Base-by-base conservation (phyloP, 1,140 invertebrate species). In the Drosophila triauraria region DNA sequence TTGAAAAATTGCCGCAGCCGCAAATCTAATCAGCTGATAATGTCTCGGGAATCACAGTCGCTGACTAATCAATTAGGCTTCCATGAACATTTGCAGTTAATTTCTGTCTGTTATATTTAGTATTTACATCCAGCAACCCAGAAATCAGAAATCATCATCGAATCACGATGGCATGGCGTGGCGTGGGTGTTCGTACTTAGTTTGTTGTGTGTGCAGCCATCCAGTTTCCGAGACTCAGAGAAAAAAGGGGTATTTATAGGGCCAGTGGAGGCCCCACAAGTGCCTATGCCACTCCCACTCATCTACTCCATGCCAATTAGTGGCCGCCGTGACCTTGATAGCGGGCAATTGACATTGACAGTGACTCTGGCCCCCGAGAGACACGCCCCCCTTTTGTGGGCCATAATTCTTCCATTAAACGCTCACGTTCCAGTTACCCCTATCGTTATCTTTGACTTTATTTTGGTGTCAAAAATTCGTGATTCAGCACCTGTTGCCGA, bases 31-130 rank as follows among this genome's bases (percentile, higher is more conserved):
- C 70, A 71, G 64, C 25, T 57, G 51, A 65, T 38, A 56, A 56
- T 38, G 59, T 72, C 30, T 15, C 54, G 46, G 38, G 23, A 72
- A 60, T 50, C 69, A 71, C 69, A 72, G 48, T 27, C 12, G 64
- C 69, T 72, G 53, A 72, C 54, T 74, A 72, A 72, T 72, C 70
- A 72, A 74, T 60, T 74, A 60, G 63, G 38, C 51, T 74, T 74
- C 53, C 68, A 72, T 43, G 13, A 27, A 57, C 30, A 38, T 50
- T 42, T 35, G 42, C 67, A 44, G 15, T 72, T 71, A 60, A 59
- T 72, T 72, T 72, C 53, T 38, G 40, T 51, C 42, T 58, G 50
- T 58, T 70, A 27, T 12, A 32, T 42, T 47, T 67, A 32, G 27
- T 12, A 32, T 42, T 47, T 67, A 32, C 68, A 68, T 50, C 65